These are phyloP conservation scores for Mastacembelus armatus DNA, from an alignment of 2,797 vertebrate genomes.

Conservation along the genomic window DNA sequence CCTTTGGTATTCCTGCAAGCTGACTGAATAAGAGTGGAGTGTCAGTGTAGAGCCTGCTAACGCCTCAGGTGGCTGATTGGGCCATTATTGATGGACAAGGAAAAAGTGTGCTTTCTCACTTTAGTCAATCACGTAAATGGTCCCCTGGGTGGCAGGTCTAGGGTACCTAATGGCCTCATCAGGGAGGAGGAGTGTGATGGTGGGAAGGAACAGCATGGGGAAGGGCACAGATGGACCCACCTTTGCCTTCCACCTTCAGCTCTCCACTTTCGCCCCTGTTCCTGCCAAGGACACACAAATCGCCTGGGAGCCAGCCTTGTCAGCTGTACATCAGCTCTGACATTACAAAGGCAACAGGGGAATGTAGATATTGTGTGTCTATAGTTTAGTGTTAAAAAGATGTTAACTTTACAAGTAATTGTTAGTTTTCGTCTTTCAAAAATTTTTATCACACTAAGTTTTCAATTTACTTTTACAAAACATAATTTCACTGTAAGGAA, in stretches of 20 bases:
- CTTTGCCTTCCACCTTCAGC: constrained; percentile 39
- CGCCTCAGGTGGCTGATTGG: constrained; percentile 80
- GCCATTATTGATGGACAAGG: constrained; percentile 80
- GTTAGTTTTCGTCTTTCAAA: not conserved
- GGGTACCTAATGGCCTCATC: constrained; percentile 83
- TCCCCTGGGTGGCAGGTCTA: constrained; percentile 73
- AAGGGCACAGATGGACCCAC: constrained; percentile 54
- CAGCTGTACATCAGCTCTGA: constrained; percentile 5
- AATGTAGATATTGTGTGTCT: constrained; percentile 19
- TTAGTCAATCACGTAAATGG: constrained; percentile 84
- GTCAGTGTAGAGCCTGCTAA: constrained; percentile 62
- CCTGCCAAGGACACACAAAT: constrained; percentile 51
- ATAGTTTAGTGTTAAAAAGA: not conserved
- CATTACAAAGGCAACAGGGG: constrained; percentile 14
- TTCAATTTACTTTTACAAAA: not conserved
- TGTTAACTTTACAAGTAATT: not conserved
- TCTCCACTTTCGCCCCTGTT: constrained; percentile 11
- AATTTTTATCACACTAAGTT: not conserved
- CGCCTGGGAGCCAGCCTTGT: constrained; percentile 29
- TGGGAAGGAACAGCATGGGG: constrained; percentile 48
- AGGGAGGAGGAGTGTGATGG: constrained; percentile 70
- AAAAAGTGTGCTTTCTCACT: constrained; percentile 80
- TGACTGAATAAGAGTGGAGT: constrained; percentile 65
- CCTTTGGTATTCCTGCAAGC: constrained; percentile 45
- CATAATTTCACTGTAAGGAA: not conserved